Evolutionary conservation across 2,888 invertebrate species (phyloP), one percentile per base, ranked within the genome.

Genomic region (Drosophila stalkeri): DNA sequence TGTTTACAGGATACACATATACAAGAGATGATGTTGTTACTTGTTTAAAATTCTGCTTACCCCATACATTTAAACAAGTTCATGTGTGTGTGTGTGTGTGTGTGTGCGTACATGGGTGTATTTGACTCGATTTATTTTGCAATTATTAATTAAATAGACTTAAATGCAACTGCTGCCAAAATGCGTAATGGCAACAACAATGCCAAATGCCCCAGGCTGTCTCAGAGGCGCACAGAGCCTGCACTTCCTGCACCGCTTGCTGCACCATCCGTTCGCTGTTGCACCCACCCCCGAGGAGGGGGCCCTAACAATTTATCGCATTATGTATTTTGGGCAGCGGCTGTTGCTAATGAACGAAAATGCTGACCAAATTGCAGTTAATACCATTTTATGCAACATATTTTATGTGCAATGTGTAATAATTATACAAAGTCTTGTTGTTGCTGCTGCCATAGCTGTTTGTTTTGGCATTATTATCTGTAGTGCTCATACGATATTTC

Each of bases 91-190:
- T 14, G 43, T 49, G 62, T 49, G 59, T 37, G 37, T 14, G 39
- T 39, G 39, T 16, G 49, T 52, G 55, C n/a, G 52, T 61, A 60
- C 59, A 46, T 64, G 65, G 43, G 67, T 56, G 64, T 79, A 72
- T 76, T 81, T 72, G 80, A 72, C 59, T 78, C 72, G 75, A 81
- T 80, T 81, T 80, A 79, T 72, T 81, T 64, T 67, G 76, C 67
- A 72, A 69, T 80, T 82, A 84, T 75, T 84, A 77, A 83, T 84
- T 84, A 81, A 82, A 83, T 80, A 76, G 68, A 80, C 75, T 73
- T 73, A 84, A 83, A 77, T 81, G 80, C 72, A 80, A 82, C 69
- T 75, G 82, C 77, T 74, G 75, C 83, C 77, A 77, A 75, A 76
- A 78, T 74, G 68, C 59, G 56, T 47, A 81, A 60, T 73, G 65